A percentile compares a stretch with the other conserved stretches of the same genome.
These are phyloP conservation scores for Hypomecis atomaria DNA, from an alignment of 2,888 invertebrate genomes.

Conservation along the genomic window DNA sequence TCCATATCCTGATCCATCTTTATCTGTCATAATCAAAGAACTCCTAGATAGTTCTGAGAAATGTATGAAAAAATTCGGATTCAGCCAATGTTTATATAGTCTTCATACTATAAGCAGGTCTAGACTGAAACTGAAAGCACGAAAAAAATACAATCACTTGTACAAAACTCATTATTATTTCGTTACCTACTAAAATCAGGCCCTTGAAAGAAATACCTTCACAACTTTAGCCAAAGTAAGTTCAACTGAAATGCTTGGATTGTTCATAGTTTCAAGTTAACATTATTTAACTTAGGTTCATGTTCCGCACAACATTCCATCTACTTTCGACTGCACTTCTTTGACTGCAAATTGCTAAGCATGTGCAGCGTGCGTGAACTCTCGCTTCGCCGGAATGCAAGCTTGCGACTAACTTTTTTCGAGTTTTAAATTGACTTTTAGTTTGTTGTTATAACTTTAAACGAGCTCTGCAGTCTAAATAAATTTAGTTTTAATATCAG, in stretches of 20 bases:
- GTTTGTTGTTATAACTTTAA: slow-evolving; percentile 12
- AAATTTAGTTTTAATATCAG: background rate
- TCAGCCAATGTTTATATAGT: too few relatives aligned
- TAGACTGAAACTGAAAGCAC: too few relatives aligned
- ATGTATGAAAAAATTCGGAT: too few relatives aligned
- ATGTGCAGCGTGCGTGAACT: slow-evolving; percentile 17
- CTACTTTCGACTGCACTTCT: slow-evolving; percentile 3
- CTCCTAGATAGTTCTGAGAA: too few relatives aligned
- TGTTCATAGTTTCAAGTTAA: slow-evolving; percentile 17
- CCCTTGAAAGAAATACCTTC: background rate
- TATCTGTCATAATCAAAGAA: too few relatives aligned
- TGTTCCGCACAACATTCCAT: slow-evolving; percentile 19
- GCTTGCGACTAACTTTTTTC: slow-evolving; percentile 4
- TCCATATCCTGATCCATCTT: too few relatives aligned
- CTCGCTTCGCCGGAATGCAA: background rate
- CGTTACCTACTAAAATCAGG: too few relatives aligned
- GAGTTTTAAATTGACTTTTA: slow-evolving; percentile 8
- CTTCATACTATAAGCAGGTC: too few relatives aligned
- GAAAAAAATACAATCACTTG: too few relatives aligned
- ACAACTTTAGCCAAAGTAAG: slow-evolving; percentile 2
- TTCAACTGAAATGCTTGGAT: slow-evolving; percentile 7
- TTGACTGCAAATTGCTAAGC: slow-evolving; percentile 4
- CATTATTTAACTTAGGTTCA: slow-evolving; percentile 10
- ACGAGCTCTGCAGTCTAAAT: background rate
- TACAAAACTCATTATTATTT: too few relatives aligned